Evolutionary conservation across 2,888 invertebrate species (phyloP).

Genomic region (Trypoxylon attenuatum): DNA sequence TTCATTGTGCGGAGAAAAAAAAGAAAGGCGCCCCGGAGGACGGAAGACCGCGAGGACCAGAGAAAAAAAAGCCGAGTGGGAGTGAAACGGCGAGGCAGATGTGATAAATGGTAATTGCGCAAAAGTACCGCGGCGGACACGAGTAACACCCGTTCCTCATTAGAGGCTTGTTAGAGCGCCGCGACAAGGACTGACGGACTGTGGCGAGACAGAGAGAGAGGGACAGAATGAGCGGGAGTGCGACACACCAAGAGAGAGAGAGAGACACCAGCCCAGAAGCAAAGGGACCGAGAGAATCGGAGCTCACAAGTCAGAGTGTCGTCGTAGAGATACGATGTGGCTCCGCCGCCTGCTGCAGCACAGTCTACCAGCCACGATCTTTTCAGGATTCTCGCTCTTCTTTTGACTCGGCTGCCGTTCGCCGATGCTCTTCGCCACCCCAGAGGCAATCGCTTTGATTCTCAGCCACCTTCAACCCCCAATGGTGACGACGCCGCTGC

Average conservation of each 20-base stretch:
- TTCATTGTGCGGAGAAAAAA: conserved; percentile 40
- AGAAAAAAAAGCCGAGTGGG: conserved; percentile 1
- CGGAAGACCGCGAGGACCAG: not conserved
- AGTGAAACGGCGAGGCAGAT: conserved; percentile 49
- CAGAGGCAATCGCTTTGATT: conserved; percentile 14
- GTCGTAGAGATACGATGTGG: conserved; percentile 41
- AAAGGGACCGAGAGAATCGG: conserved; percentile 21
- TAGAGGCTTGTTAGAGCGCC: conserved; percentile 69
- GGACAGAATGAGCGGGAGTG: conserved; percentile 3
- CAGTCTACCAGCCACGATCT: conserved; percentile 19
- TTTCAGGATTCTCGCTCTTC: conserved; percentile 22
- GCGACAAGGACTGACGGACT: conserved; percentile 64
- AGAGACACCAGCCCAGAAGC: conserved; percentile 4
- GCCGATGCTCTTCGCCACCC: not conserved
- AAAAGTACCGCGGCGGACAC: conserved; percentile 65
- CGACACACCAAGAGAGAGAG: conserved; percentile 3
- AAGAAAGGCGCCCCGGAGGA: conserved; percentile 2
- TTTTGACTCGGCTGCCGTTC: conserved; percentile 20
- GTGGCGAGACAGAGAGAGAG: conserved; percentile 39
- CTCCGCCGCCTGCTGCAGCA: conserved; percentile 22
- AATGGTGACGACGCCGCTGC: not conserved
- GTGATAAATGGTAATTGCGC: conserved; percentile 70
- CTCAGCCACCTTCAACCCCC: not conserved
- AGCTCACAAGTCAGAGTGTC: conserved; percentile 43
- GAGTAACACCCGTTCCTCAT: conserved; percentile 71